These are phyloP conservation scores for Artemia sinica DNA, from an alignment of 2,888 invertebrate species.

Conservation along the genomic window DNA sequence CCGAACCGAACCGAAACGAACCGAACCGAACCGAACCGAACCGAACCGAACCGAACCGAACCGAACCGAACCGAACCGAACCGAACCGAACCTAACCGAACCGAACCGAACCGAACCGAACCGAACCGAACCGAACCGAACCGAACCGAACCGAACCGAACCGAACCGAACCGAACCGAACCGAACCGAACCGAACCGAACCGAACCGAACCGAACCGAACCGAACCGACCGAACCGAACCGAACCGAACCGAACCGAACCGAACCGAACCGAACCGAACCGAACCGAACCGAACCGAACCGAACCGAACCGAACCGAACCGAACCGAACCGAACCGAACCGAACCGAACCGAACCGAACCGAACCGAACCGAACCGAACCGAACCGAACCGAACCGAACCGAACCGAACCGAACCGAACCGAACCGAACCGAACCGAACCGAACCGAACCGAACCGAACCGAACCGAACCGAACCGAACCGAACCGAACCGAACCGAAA, in stretches of 20 bases:
- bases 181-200: constrained; percentile 23
- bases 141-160: constrained; percentile 22
- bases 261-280: constrained; percentile 23
- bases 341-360: constrained; percentile 18
- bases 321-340: constrained; percentile 9
- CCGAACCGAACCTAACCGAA: no score
- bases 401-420: constrained; percentile 9
- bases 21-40: no score
- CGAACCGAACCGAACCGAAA: constrained; percentile 21
- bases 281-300: constrained; percentile 22
- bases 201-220: constrained; percentile 22
- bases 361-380: constrained; percentile 12
- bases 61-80: constrained; percentile 23
- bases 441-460: constrained; percentile 9
- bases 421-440: constrained; percentile 9
- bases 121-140: constrained; percentile 22
- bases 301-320: constrained; percentile 20
- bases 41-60: constrained; percentile 23
- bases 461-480: constrained; percentile 5
- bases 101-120: constrained; percentile 23
- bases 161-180: constrained; percentile 19
- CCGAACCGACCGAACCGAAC: constrained; percentile 21
- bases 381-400: constrained; percentile 9
- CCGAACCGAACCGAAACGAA: no score
- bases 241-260: constrained; percentile 23